A percentile compares a stretch with the other conserved stretches of the same genome.
These are phyloP conservation scores for Amazona ochrocephala DNA, from an alignment of 2,797 vertebrate genomes.

Conservation along the genomic window DNA sequence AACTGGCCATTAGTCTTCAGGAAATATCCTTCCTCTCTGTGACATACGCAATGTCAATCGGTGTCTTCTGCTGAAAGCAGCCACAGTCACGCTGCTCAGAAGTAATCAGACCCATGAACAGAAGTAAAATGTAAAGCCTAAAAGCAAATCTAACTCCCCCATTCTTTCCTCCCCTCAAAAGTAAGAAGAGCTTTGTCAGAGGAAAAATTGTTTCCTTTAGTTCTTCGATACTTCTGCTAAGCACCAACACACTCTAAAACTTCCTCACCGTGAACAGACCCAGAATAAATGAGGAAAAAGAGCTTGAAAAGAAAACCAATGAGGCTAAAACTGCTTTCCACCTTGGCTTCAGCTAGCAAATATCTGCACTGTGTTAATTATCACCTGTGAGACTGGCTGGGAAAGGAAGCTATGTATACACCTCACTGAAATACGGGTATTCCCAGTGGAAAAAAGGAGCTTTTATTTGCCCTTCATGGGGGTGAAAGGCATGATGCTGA, in stretches of 20 bases:
- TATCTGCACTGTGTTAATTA: slow-evolving; percentile 46
- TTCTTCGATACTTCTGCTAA: slow-evolving; percentile 37
- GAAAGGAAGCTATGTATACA: background rate
- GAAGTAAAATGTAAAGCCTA: slow-evolving; percentile 54
- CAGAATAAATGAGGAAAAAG: slow-evolving; percentile 27
- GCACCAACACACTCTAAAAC: slow-evolving; percentile 17
- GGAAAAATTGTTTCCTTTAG: slow-evolving; percentile 1
- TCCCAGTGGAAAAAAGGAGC: slow-evolving; percentile 33
- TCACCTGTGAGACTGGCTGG: background rate
- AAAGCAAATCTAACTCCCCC: slow-evolving; percentile 3
- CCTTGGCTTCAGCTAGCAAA: slow-evolving; percentile 26
- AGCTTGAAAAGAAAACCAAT: background rate
- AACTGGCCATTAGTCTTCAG: slow-evolving; percentile 70
- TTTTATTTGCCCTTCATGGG: background rate
- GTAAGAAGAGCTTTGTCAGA: background rate
- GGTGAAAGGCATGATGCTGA: background rate
- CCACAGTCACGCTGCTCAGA: slow-evolving; percentile 31
- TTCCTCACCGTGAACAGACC: background rate
- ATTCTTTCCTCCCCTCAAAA: background rate
- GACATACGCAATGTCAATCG: slow-evolving; percentile 57
- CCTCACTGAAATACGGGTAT: background rate
- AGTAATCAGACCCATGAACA: slow-evolving; percentile 28
- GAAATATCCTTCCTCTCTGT: slow-evolving; percentile 64
- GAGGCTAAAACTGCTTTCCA: background rate
- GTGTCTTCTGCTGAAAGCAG: slow-evolving; percentile 39